Percentiles rank a stretch among this genome's conserved stretches.
Evolutionary conservation across 1,140 invertebrate genomes (phyloP).

Genomic region (Cherax quadricarinatus): DNA sequence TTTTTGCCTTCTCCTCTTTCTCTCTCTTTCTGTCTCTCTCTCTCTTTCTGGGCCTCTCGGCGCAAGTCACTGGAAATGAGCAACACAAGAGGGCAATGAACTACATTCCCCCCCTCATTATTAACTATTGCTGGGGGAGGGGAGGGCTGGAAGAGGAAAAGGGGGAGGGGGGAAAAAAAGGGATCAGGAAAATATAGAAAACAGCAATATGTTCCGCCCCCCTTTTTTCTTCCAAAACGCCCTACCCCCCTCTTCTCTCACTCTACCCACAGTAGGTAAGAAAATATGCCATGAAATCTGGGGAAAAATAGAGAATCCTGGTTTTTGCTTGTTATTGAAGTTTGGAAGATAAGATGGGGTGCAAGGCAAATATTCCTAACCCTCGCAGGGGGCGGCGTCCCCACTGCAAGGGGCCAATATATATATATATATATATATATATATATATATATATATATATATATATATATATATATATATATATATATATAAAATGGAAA

Average conservation of each 20-base stretch:
- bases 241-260: background rate
- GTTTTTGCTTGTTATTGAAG: constrained; percentile 39
- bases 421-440: no score
- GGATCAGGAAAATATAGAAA: background rate
- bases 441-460: no score
- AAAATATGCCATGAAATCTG: constrained; percentile 41
- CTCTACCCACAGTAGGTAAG: constrained; percentile 32
- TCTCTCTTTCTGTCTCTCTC: background rate
- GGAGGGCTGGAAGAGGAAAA: background rate
- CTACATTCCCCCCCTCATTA: constrained; percentile 1
- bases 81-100: constrained; percentile 24
- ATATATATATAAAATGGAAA: no score
- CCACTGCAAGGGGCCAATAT: no score
- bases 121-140: background rate
- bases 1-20: background rate
- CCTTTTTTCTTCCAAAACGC: background rate
- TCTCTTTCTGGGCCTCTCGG: background rate
- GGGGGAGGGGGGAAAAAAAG: background rate
- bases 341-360: constrained; percentile 44
- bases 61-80: constrained; percentile 16
- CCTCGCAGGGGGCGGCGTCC: background rate
- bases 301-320: constrained; percentile 43
- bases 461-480: no score
- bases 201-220: background rate
- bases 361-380: constrained; percentile 27